These are phyloP conservation scores for Aurelia aurita DNA, from an alignment of 30 jellyfish, hydroid and myxozoan genomes.

Conservation along the genomic window DNA sequence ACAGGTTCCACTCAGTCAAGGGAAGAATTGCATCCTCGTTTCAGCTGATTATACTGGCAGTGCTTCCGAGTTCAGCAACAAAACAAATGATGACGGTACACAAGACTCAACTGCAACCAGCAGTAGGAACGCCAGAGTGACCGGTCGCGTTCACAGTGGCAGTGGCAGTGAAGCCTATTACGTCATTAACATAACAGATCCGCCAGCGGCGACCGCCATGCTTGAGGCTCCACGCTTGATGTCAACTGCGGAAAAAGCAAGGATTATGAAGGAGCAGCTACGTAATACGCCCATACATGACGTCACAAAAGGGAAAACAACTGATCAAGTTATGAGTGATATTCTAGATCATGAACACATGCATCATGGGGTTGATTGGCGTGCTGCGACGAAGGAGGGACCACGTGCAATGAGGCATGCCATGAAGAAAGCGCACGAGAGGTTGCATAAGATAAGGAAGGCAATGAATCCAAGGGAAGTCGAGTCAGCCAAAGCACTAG, in stretches of 20 bases:
- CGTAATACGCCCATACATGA: background rate
- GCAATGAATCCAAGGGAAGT: constrained; percentile 29
- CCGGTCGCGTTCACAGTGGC: constrained; percentile 51
- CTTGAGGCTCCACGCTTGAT: background rate
- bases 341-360: constrained; percentile 28
- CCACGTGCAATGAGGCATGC: constrained; percentile 25
- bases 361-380: constrained; percentile 63
- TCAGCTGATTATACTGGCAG: constrained; percentile 43
- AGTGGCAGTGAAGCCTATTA: constrained; percentile 50
- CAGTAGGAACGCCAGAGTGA: constrained; percentile 28
- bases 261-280: background rate
- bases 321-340: constrained; percentile 19
- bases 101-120: constrained; percentile 37
- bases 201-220: background rate
- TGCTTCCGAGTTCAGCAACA: constrained; percentile 54
- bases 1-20: constrained; percentile 53
- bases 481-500: constrained; percentile 17
- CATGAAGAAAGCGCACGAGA: constrained; percentile 25
- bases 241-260: constrained; percentile 14
- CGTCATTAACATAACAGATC: constrained; percentile 43
- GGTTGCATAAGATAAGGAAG: constrained; percentile 25
- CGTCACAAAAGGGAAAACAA: constrained; percentile 29
- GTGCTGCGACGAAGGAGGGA: constrained; percentile 36
- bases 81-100: constrained; percentile 42
- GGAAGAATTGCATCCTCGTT: constrained; percentile 33